Percentiles rank a stretch among this genome's conserved stretches.
phyloP scores from a whole-genome alignment of 2,888 invertebrate genomes.

The Buathra laborator region DNA sequence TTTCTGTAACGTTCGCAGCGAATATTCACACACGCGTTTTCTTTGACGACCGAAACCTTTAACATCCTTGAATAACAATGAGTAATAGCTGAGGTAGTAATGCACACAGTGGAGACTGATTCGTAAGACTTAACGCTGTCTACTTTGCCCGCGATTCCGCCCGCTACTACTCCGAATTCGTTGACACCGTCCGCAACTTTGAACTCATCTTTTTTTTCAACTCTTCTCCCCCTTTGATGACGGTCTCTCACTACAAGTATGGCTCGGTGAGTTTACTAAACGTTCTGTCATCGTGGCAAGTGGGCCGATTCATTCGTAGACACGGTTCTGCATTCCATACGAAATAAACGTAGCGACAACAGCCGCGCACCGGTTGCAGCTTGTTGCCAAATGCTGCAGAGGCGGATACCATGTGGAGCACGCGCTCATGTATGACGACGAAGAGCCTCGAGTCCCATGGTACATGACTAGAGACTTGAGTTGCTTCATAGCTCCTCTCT shows the following conservation, averaged over 20 bases:
- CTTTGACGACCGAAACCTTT: conserved; percentile 8
- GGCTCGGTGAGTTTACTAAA: conserved; percentile 55
- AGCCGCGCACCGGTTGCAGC: conserved; percentile 30
- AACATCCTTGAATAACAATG: conserved; percentile 52
- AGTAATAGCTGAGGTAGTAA: conserved; percentile 38
- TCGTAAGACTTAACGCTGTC: conserved; percentile 7
- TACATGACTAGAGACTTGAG: background rate
- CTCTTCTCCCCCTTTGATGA: conserved; percentile 37
- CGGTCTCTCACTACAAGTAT: background rate
- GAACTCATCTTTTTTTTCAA: background rate
- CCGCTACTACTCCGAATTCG: conserved; percentile 2
- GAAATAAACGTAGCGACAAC: conserved; percentile 34
- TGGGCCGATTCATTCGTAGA: conserved; percentile 54
- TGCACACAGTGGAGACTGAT: background rate
- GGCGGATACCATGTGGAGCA: conserved; percentile 58
- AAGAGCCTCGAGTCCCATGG: background rate
- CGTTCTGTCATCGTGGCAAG: conserved; percentile 59
- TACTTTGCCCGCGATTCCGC: conserved; percentile 18
- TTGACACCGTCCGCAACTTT: background rate
- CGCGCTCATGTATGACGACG: conserved; percentile 16
- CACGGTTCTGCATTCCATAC: conserved; percentile 59
- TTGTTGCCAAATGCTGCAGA: conserved; percentile 30
- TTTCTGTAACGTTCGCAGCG: conserved; percentile 21
- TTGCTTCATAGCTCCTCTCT: background rate
- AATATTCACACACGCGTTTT: background rate